Conservation (phyloP, 2,888 invertebrate genomes). For the Sylvicola cinctus region DNA sequence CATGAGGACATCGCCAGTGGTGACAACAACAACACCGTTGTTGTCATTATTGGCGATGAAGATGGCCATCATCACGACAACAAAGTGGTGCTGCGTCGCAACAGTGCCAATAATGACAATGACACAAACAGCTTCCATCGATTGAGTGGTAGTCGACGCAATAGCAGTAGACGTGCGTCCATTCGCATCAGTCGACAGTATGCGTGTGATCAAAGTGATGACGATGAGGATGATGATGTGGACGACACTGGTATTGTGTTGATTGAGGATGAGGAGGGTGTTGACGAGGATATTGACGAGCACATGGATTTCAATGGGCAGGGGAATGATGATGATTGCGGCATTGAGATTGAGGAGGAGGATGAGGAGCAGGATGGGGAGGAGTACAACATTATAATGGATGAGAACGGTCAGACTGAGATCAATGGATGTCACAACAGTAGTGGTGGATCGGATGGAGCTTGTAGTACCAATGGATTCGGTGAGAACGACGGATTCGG, state of each 20-base stretch:
- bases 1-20: slow-evolving; percentile 11
- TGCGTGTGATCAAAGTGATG: slow-evolving; percentile 14
- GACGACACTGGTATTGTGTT: slow-evolving; percentile 7
- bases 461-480: too few species aligned
- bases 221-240: slow-evolving; percentile 11
- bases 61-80: neutral
- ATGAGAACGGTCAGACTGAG: too few species aligned
- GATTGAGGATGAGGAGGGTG: slow-evolving; percentile 5
- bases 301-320: slow-evolving; percentile 1
- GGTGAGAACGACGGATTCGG: too few species aligned
- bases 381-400: too few species aligned
- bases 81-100: slow-evolving; percentile 1
- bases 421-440: too few species aligned
- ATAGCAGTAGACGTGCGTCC: too few species aligned
- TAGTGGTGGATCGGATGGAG: too few species aligned
- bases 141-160: too few species aligned
- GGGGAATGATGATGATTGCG: too few species aligned
- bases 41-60: neutral
- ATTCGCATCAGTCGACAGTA: slow-evolving; percentile 10
- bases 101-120: slow-evolving; percentile 2
- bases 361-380: too few species aligned
- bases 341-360: too few species aligned
- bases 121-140: slow-evolving; percentile 1
- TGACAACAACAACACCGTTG: too few species aligned
- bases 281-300: slow-evolving; percentile 4